Evolutionary conservation across 92 coral and sea anemone species (phyloP), one percentile per base, ranked within the genome.

Genomic region (Phenganax marumi): DNA sequence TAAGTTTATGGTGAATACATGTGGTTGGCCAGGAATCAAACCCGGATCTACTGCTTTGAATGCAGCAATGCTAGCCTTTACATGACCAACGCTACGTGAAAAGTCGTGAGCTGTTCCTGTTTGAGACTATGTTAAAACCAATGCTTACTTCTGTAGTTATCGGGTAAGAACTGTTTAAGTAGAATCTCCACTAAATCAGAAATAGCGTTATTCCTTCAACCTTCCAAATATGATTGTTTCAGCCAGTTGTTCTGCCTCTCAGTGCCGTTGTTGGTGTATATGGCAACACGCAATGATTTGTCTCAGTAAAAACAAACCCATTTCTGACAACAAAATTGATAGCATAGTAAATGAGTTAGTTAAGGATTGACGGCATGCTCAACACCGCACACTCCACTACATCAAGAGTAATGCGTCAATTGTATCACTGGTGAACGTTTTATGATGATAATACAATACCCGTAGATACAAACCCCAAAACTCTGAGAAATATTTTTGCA

Each of bases 221-320:
- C 7, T 33, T 68, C 74, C 74, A 68, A 25, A 33, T 68, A 68
- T 33, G 74, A 68, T 10, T 68, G 74, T n/a, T 68, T 68, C 47
- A 68, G 24, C 74, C 74, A 68, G 47, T 68, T 68, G 24, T 68
- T 68, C 43, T 68, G 74, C 74, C 74, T 68, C 23, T 63, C 70
- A 63, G 22, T 63, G 13, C 70, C 70, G 22, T 63, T 63, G 22
- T 63, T 63, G 10, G 70, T 63, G 23, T 63, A 63, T 10, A 63
- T 63, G 22, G 70, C 70, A 63, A 19, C 23, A 19, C 70, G 74
- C 50, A 68, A 33, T 17, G 43, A 33, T 68, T 68, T n/a, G 24
- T 68, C 74, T 21, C 74, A 8, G 47, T 4, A 68, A 23, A 68
- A 68, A 68, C 47, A 50, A 17, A 68, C 74, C 74, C 74, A 68